Evolutionary conservation across 2,797 vertebrate species (phyloP).

Genomic region (Sebastes paucispinis): DNA sequence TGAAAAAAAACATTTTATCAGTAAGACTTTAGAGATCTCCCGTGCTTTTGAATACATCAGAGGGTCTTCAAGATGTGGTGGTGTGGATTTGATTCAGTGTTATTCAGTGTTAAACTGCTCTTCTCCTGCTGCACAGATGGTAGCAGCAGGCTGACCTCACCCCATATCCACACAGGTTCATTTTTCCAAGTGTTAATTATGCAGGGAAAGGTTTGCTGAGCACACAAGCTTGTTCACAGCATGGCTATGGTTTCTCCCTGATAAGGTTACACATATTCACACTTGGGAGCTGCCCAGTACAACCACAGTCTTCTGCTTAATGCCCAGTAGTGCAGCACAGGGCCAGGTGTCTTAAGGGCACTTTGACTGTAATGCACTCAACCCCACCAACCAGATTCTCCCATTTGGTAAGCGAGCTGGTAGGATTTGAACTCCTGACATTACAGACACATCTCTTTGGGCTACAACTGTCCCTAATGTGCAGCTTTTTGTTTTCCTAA

Average conservation of each 20-base stretch:
- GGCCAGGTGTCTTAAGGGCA: constrained; percentile 28
- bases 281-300: constrained; percentile 36
- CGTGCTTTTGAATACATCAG: constrained; percentile 35
- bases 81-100: neutral
- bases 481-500: neutral
- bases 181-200: constrained; percentile 61
- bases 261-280: constrained; percentile 48
- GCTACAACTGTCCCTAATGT: constrained; percentile 30
- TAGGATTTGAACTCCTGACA: constrained; percentile 49
- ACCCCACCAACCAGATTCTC: constrained; percentile 21
- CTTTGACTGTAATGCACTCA: constrained; percentile 7
- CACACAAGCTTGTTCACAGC: constrained; percentile 32
- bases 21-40: constrained; percentile 16
- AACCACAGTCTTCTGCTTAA: constrained; percentile 31
- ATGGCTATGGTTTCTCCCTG: neutral
- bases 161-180: constrained; percentile 17
- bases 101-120: constrained; percentile 6
- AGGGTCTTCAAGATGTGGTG: neutral
- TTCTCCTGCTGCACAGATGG: constrained; percentile 42
- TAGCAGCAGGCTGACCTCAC: constrained; percentile 44
- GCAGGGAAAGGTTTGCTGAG: constrained; percentile 49
- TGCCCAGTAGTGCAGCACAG: constrained; percentile 25
- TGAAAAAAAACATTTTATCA: constrained; percentile 39
- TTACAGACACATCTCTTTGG: constrained; percentile 19
- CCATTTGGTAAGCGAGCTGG: constrained; percentile 5